Evolutionary conservation across 2,797 vertebrate genomes (phyloP).

Genomic region (Cryptoblepharus egeriae): DNA sequence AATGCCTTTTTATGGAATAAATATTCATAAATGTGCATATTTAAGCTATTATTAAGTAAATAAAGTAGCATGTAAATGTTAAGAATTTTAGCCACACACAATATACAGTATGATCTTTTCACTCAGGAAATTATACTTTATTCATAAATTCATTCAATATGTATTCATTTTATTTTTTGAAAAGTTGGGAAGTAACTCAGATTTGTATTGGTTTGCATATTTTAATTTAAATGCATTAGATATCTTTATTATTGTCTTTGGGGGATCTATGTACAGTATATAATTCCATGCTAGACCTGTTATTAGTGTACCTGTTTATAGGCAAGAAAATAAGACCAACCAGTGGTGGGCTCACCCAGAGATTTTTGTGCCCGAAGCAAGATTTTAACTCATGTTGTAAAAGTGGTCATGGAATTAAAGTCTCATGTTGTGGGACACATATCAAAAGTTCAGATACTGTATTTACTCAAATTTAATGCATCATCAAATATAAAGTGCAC

Average conservation of each 20-base stretch:
- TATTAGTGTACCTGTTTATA: neutral
- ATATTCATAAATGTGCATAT: neutral
- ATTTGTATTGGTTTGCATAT: too few relatives aligned
- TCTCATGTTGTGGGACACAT: too few relatives aligned
- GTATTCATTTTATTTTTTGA: too few relatives aligned
- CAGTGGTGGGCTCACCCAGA: neutral
- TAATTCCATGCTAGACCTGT: neutral
- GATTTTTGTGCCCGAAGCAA: neutral
- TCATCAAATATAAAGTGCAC: too few relatives aligned
- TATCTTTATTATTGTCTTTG: neutral
- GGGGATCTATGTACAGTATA: neutral
- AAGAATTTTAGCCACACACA: neutral
- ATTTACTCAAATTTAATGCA: too few relatives aligned
- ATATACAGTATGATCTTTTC: neutral
- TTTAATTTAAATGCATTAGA: too few relatives aligned
- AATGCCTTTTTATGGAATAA: conserved; percentile 17
- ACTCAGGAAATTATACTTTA: neutral
- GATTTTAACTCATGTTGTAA: neutral
- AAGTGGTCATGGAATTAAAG: too few relatives aligned
- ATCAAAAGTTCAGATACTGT: too few relatives aligned
- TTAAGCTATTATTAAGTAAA: conserved; percentile 20
- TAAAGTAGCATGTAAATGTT: neutral
- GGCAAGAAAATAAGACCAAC: neutral
- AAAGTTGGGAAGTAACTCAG: too few relatives aligned
- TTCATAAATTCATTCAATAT: too few relatives aligned